A percentile compares a stretch with the other conserved stretches of the same genome.
phyloP scores from a whole-genome alignment of 2,113 vertebrate genomes.

The Arenaria interpres region DNA sequence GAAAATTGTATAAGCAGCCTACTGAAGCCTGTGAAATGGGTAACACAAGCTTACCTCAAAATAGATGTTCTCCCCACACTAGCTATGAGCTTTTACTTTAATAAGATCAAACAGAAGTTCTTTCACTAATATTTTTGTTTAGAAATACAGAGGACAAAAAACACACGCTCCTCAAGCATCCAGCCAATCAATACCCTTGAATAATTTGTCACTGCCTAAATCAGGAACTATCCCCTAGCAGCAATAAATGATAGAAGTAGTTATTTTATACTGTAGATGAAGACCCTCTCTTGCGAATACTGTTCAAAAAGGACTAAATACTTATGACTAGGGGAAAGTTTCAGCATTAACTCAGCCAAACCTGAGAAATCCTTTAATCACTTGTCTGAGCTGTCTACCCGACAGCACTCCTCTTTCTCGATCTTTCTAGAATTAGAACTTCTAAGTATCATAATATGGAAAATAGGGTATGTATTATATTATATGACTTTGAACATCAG shows the following conservation, averaged over 20 bases:
- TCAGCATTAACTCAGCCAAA: neutral
- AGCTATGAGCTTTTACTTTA: neutral
- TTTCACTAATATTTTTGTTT: neutral
- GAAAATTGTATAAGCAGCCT: neutral
- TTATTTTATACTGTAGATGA: neutral
- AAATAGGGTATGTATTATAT: neutral
- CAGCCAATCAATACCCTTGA: neutral
- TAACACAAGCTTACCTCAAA: neutral
- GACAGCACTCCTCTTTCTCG: neutral
- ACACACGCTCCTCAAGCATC: neutral
- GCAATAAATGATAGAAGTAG: neutral
- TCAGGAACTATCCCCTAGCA: neutral
- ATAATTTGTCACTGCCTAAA: neutral
- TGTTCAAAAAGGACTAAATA: neutral
- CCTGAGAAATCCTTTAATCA: neutral
- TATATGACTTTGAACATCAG: neutral
- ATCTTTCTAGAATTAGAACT: neutral
- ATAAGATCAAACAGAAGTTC: neutral
- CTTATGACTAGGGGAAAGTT: neutral
- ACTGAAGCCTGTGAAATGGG: neutral
- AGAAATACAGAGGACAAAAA: neutral
- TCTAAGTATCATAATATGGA: neutral
- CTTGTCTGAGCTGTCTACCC: neutral
- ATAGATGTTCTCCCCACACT: neutral
- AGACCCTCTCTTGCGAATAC: neutral